Evolutionary conservation across 2,797 vertebrate genomes (phyloP).

Genomic region (Amazona finschi): DNA sequence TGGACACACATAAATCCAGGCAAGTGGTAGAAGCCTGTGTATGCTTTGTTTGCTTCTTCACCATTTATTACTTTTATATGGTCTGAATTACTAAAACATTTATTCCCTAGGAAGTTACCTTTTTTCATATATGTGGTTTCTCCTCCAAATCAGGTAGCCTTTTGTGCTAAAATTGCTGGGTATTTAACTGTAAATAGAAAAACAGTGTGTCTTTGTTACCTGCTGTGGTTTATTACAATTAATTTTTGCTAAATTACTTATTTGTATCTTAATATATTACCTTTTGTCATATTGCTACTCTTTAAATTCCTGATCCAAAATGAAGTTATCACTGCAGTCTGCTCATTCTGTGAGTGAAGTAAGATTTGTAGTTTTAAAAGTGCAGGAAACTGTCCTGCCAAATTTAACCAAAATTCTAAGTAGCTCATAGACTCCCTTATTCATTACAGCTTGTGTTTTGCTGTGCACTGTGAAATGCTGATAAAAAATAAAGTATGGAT

Average conservation of each 20-base stretch:
- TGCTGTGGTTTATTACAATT: not conserved
- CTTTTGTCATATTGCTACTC: not conserved
- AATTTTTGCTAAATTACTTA: not conserved
- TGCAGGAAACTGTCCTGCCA: not conserved
- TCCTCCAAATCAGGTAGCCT: not conserved
- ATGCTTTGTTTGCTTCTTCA: not conserved
- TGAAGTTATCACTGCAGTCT: not conserved
- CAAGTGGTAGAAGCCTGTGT: not conserved
- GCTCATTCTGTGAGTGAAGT: not conserved
- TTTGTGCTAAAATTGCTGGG: not conserved
- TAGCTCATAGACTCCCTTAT: not conserved
- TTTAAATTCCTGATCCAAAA: not conserved
- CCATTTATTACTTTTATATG: not conserved
- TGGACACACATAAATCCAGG: not conserved
- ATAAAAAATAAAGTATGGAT: not conserved
- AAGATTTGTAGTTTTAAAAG: not conserved
- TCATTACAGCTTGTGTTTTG: not conserved
- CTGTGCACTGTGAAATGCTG: not conserved
- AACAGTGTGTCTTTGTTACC: not conserved
- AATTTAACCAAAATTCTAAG: not conserved
- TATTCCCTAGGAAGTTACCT: not conserved
- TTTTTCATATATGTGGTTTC: not conserved
- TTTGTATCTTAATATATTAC: not conserved
- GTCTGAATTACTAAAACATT: not conserved
- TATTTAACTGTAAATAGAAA: not conserved